Conservation (phyloP, 1,140 invertebrate genomes). For the Drosophila pruinosa region DNA sequence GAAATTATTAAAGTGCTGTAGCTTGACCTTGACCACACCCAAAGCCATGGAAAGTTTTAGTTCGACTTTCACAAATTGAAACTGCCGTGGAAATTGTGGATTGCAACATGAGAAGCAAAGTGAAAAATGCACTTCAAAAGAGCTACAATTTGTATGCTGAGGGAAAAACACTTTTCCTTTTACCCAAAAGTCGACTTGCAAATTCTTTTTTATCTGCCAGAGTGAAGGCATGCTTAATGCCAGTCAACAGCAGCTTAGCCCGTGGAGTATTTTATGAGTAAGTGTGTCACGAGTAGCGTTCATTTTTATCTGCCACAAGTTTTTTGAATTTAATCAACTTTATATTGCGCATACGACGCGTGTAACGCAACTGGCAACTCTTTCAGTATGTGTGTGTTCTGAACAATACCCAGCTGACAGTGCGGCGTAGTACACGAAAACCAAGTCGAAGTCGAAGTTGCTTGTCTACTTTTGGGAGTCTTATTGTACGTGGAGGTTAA, state of each 20-base stretch:
- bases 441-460: no score
- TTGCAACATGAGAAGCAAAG: neutral
- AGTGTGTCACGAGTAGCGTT: neutral
- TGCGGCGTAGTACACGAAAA: no score
- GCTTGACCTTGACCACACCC: neutral
- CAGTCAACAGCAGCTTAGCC: neutral
- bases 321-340: constrained; percentile 4
- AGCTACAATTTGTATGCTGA: neutral
- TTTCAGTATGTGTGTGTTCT: no score
- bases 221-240: neutral
- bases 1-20: neutral
- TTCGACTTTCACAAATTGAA: neutral
- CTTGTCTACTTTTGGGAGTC: constrained; percentile 16
- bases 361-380: neutral
- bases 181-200: neutral
- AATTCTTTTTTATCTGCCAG: neutral
- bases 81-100: neutral
- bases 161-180: neutral
- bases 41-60: neutral
- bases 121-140: neutral
- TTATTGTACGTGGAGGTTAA: neutral
- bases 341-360: constrained; percentile 6
- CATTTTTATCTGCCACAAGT: constrained; percentile 1
- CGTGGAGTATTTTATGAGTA: neutral
- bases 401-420: no score